Percentiles rank a stretch among this genome's conserved stretches.
Evolutionary conservation across 2,797 vertebrate species (phyloP).

Genomic region (Tamandua tetradactyla): DNA sequence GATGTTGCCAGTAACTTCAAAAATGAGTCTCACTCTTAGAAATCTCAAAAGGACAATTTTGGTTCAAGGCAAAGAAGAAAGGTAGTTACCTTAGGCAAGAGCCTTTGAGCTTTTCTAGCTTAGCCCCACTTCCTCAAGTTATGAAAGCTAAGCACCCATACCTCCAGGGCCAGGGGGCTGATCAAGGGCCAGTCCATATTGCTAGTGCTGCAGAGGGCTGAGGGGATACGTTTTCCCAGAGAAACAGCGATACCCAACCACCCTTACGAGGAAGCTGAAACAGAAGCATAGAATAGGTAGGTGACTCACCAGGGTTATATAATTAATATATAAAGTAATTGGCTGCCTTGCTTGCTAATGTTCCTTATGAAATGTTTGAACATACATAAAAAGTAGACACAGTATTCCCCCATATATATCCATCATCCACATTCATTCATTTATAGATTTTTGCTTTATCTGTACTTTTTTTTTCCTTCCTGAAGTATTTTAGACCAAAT

Average conservation of each 20-base stretch:
- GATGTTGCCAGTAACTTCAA: not conserved
- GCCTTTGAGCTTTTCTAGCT: conserved; percentile 6
- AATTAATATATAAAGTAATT: conserved; percentile 17
- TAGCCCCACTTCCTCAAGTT: not conserved
- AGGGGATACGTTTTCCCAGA: not conserved
- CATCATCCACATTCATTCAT: not conserved
- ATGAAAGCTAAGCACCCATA: not conserved
- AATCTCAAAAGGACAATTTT: conserved; percentile 16
- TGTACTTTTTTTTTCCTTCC: not conserved
- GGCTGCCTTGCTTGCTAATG: not conserved
- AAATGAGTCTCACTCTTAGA: conserved; percentile 19
- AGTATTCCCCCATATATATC: not conserved
- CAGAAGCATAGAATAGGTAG: not conserved
- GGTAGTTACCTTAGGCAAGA: not conserved
- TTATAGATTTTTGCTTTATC: not conserved
- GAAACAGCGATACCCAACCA: not conserved
- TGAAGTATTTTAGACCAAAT: conserved; percentile 24
- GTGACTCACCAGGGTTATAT: not conserved
- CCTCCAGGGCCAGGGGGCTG: not conserved
- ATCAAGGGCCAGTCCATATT: not conserved
- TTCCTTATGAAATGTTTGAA: conserved; percentile 26
- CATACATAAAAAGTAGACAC: not conserved
- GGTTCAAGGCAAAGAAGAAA: conserved; percentile 35
- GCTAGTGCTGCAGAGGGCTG: not conserved
- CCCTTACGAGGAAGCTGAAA: not conserved